Evolutionary conservation across 2,888 invertebrate species (phyloP).

Genomic region (Cecidostiba fungosa): DNA sequence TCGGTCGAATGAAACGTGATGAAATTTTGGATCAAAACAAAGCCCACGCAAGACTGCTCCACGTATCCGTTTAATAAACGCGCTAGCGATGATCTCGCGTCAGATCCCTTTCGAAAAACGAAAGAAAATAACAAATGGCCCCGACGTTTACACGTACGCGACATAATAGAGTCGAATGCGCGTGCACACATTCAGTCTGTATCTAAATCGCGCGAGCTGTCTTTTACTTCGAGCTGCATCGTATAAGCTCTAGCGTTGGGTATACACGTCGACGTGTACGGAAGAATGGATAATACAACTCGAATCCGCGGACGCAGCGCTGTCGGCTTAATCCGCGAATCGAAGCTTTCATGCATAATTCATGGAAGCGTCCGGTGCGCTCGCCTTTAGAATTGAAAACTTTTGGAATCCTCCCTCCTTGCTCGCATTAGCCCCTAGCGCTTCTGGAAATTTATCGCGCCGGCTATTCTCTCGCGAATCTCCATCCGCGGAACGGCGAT

Average conservation of each 20-base stretch:
- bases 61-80: slow-evolving; percentile 23
- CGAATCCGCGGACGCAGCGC: slow-evolving; percentile 68
- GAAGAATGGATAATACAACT: slow-evolving; percentile 73
- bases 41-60: not conserved
- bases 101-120: slow-evolving; percentile 23
- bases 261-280: slow-evolving; percentile 52
- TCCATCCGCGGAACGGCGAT: slow-evolving; percentile 17
- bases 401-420: slow-evolving; percentile 71
- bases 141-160: slow-evolving; percentile 25
- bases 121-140: slow-evolving; percentile 1
- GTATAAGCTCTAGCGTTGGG: slow-evolving; percentile 37
- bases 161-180: not conserved
- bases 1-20: slow-evolving; percentile 54
- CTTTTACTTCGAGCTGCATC: slow-evolving; percentile 10
- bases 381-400: slow-evolving; percentile 76
- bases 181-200: not conserved
- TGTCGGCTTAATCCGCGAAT: slow-evolving; percentile 77
- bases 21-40: slow-evolving; percentile 27
- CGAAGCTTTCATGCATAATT: slow-evolving; percentile 79
- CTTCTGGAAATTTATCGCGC: slow-evolving; percentile 62
- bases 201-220: not conserved
- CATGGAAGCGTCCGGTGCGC: slow-evolving; percentile 66
- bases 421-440: slow-evolving; percentile 14
- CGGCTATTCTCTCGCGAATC: slow-evolving; percentile 48
- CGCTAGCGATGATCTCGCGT: slow-evolving; percentile 34